A percentile compares a stretch with the other conserved stretches of the same genome.
These are phyloP conservation scores for Anagrus nilaparvatae DNA, from an alignment of 1,140 invertebrate genomes.

Conservation along the genomic window DNA sequence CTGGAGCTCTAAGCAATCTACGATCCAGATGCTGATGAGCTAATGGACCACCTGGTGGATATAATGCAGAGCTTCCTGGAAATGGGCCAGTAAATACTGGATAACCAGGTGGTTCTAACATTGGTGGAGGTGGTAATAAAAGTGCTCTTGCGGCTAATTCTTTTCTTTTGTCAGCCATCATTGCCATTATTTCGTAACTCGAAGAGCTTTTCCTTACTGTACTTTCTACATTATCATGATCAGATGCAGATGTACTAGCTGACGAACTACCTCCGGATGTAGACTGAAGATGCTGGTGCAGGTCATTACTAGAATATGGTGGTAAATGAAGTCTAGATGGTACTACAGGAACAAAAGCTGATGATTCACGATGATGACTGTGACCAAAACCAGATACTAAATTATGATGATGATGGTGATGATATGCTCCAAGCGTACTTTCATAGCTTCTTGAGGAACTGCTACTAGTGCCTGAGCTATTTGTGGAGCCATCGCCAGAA, in stretches of 20 bases:
- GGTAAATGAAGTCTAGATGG: slow-evolving; percentile 61
- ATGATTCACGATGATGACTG: slow-evolving; percentile 59
- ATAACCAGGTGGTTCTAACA: slow-evolving; percentile 52
- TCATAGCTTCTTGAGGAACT: slow-evolving; percentile 21
- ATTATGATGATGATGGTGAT: slow-evolving; percentile 53
- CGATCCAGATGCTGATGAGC: slow-evolving; percentile 66
- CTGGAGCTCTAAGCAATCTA: slow-evolving; percentile 62
- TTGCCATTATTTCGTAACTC: slow-evolving; percentile 69
- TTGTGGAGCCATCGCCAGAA: no score
- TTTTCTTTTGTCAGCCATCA: slow-evolving; percentile 79
- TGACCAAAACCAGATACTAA: slow-evolving; percentile 38
- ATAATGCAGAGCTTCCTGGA: slow-evolving; percentile 51
- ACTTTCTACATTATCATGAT: slow-evolving; percentile 37
- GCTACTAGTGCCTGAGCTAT: slow-evolving; percentile 4
- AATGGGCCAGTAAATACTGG: slow-evolving; percentile 59
- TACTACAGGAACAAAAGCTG: slow-evolving; percentile 74
- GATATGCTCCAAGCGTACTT: slow-evolving; percentile 48
- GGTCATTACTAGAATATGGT: slow-evolving; percentile 55
- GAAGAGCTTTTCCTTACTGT: slow-evolving; percentile 43
- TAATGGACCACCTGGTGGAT: slow-evolving; percentile 56
- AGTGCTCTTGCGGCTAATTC: slow-evolving; percentile 51
- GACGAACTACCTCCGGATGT: slow-evolving; percentile 38
- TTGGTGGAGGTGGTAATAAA: slow-evolving; percentile 43
- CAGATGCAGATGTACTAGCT: slow-evolving; percentile 43
- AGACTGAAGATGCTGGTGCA: slow-evolving; percentile 43